phyloP scores from a whole-genome alignment of 92 coral and sea anemone species.

The Siderastrea siderea region DNA sequence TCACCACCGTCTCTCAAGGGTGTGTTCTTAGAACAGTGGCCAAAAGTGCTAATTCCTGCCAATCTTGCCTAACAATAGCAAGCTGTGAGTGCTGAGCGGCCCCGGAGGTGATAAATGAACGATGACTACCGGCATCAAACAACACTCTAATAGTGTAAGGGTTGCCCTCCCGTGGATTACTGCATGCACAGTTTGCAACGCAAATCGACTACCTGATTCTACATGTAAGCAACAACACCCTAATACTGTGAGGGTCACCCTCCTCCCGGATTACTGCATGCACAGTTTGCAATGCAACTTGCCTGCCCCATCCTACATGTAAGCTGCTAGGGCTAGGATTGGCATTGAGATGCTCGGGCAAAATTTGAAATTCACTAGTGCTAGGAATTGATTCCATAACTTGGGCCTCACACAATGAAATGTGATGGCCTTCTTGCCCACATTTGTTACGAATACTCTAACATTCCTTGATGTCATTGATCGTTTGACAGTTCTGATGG shows the following conservation, averaged over 20 bases:
- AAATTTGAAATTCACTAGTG: neutral
- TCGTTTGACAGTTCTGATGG: constrained; percentile 50
- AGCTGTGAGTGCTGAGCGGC: constrained; percentile 23
- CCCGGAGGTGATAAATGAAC: constrained; percentile 49
- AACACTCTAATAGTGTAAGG: constrained; percentile 49
- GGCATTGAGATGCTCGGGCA: neutral
- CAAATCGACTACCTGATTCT: constrained; percentile 29
- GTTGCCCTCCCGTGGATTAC: constrained; percentile 29
- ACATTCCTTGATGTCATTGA: constrained; percentile 36
- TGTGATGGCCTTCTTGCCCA: constrained; percentile 57
- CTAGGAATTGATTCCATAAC: neutral
- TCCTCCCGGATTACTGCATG: constrained; percentile 40
- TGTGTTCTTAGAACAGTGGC: constrained; percentile 13
- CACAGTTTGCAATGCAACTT: constrained; percentile 53
- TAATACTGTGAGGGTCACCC: constrained; percentile 28
- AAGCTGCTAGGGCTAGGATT: constrained; percentile 19
- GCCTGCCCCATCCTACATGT: constrained; percentile 21
- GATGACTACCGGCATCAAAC: constrained; percentile 73
- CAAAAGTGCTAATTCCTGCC: constrained; percentile 59
- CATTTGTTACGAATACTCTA: constrained; percentile 53
- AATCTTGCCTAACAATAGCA: constrained; percentile 8
- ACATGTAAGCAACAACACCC: constrained; percentile 46
- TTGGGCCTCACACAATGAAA: constrained; percentile 39
- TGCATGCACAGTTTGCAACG: constrained; percentile 53
- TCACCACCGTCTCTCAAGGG: constrained; percentile 42